A percentile compares a stretch with the other conserved stretches of the same genome.
These are phyloP conservation scores for Steinernema khuongi DNA, from an alignment of 1,140 invertebrate species.

Conservation along the genomic window DNA sequence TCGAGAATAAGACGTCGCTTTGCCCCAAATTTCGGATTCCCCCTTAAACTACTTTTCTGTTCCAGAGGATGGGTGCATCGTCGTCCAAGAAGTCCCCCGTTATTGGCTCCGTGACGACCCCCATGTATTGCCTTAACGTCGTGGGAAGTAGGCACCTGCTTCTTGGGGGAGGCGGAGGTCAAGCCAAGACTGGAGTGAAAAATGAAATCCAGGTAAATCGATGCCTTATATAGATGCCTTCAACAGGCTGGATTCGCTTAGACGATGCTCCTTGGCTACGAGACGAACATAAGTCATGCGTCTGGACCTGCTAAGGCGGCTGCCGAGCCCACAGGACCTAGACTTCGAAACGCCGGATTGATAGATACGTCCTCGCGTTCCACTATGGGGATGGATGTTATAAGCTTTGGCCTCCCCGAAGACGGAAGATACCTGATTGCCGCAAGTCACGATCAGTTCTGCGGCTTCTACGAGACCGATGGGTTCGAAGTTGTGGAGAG, in stretches of 20 bases:
- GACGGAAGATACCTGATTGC: background rate
- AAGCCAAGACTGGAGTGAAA: background rate
- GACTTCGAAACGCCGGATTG: background rate
- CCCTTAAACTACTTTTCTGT: too few species aligned
- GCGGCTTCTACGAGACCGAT: conserved; percentile 2
- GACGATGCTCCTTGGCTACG: background rate
- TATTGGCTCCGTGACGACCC: background rate
- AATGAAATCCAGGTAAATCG: background rate
- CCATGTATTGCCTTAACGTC: background rate
- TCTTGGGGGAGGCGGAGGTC: background rate
- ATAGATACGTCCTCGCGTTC: background rate
- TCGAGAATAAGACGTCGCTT: too few species aligned
- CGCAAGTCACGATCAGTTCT: conserved; percentile 7
- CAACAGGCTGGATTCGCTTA: background rate
- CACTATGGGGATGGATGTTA: background rate
- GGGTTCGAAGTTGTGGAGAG: background rate
- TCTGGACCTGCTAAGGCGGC: background rate
- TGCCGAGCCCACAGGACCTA: too few species aligned
- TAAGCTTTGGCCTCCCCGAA: background rate
- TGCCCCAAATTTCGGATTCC: too few species aligned
- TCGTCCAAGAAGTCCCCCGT: background rate
- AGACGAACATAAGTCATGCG: background rate
- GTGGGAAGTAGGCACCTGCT: background rate
- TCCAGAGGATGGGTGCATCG: background rate
- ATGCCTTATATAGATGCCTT: background rate